Percentiles rank a stretch among this genome's conserved stretches.
Conservation (phyloP, 2,113 vertebrate genomes). For the Bungarus multicinctus region DNA sequence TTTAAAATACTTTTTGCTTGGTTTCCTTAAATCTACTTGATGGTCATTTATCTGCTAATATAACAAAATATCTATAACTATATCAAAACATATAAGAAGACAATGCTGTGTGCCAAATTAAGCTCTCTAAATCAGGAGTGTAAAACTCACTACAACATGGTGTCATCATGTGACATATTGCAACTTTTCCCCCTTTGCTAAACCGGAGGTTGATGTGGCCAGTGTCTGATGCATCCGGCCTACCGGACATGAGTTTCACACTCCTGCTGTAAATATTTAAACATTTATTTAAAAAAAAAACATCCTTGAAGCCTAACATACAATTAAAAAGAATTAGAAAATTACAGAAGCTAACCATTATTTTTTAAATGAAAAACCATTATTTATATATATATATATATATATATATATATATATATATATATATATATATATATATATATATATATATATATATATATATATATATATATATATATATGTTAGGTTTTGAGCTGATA, state of each 20-base stretch:
- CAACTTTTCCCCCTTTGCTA: too few species aligned
- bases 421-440: too few species aligned
- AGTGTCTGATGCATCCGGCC: too few species aligned
- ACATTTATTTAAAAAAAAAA: not conserved
- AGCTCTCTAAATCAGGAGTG: not conserved
- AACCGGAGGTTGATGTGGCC: too few species aligned
- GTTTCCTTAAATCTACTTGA: slow-evolving; percentile 14
- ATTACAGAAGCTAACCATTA: not conserved
- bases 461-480: too few species aligned
- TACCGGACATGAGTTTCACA: too few species aligned
- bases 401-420: too few species aligned
- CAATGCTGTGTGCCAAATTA: not conserved
- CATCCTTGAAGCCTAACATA: not conserved
- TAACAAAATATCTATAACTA: not conserved
- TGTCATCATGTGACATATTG: too few species aligned
- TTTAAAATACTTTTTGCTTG: slow-evolving; percentile 31
- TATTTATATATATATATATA: not conserved
- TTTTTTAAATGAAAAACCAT: not conserved
- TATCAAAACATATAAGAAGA: not conserved
- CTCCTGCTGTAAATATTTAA: not conserved
- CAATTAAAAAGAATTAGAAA: not conserved
- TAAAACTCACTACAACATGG: too few species aligned
- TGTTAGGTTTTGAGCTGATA: too few species aligned
- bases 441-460: too few species aligned
- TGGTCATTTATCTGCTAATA: not conserved